Conservation (phyloP, 1,140 invertebrate species). For the Nephotettix cincticeps region DNA sequence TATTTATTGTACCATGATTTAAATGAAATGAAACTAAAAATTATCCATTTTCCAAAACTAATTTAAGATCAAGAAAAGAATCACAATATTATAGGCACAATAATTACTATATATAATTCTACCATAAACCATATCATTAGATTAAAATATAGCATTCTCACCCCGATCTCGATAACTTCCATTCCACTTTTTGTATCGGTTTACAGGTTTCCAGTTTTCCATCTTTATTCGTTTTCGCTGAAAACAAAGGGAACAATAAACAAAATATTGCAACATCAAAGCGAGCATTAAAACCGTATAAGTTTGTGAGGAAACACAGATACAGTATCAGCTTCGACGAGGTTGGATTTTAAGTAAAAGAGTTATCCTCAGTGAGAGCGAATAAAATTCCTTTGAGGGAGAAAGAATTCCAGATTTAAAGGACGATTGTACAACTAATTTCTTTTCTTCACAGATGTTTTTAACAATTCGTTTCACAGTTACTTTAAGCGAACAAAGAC, state of each 20-base stretch:
- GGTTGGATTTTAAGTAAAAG: neutral
- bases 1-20: no score
- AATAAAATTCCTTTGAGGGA: neutral
- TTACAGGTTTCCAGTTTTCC: conserved; percentile 86
- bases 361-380: neutral
- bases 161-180: conserved; percentile 88
- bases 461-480: neutral
- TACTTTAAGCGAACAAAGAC: neutral
- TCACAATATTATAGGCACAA: neutral
- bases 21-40: no score
- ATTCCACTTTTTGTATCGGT: conserved; percentile 92
- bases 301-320: no score
- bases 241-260: conserved; percentile 42
- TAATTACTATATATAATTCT: neutral
- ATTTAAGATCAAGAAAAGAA: neutral
- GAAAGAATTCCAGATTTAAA: neutral
- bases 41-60: no score
- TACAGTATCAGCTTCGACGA: neutral
- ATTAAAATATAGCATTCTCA: no score
- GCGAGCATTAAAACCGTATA: neutral
- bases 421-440: neutral
- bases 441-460: neutral
- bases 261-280: neutral
- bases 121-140: no score
- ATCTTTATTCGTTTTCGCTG: conserved; percentile 87